Evolutionary conservation across 2,113 vertebrate genomes (phyloP).

Genomic region (Lasiurus cinereus): DNA sequence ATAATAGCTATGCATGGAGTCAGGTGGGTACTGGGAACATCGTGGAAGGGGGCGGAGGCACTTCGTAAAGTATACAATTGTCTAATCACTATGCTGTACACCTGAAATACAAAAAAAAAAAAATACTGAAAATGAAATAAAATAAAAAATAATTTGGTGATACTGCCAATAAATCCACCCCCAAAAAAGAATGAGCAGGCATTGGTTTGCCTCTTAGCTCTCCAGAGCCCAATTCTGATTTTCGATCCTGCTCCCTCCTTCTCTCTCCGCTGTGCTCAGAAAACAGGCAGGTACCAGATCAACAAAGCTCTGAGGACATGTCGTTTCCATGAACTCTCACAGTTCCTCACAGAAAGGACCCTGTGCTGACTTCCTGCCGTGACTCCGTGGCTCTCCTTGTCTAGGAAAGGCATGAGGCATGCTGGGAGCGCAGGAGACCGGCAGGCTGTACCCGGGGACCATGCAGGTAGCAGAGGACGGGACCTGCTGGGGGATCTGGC

Average conservation of each 20-base stretch:
- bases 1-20: background rate
- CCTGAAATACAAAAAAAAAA: background rate
- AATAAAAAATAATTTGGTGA: background rate
- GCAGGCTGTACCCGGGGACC: fast-evolving
- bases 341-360: background rate
- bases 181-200: background rate
- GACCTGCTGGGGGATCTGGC: background rate
- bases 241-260: too few relatives aligned
- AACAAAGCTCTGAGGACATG: background rate
- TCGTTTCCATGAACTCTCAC: background rate
- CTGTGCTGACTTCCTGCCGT: background rate
- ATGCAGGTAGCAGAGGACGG: background rate
- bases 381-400: background rate
- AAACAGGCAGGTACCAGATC: background rate
- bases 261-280: background rate
- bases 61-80: background rate
- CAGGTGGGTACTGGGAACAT: background rate
- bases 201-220: background rate
- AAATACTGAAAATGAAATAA: background rate
- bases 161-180: background rate
- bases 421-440: background rate
- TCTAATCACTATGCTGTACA: background rate
- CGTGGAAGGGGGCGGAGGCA: fast-evolving
- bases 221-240: too few relatives aligned
- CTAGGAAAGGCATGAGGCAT: background rate